Base-by-base conservation (phyloP, 37 sponge, comb jelly and placozoan genomes). In the Petrosia ficiformis region DNA sequence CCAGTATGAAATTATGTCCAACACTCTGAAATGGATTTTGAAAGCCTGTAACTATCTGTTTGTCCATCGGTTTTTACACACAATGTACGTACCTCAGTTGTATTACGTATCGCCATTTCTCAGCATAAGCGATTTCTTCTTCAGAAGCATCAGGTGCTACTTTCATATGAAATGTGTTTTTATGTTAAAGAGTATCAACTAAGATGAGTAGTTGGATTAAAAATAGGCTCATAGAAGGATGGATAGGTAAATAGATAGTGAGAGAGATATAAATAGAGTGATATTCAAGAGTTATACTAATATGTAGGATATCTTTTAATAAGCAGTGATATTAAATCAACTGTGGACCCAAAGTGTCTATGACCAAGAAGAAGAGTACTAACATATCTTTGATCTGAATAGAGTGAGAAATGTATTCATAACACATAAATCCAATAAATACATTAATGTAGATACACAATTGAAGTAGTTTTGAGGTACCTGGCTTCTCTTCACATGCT, bases 71-170 rank as follows among this genome's bases (percentile, higher is more conserved):
- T 61, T 61, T n/a, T 26, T 26, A 61, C 26, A 24, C 25, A n/a
- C 4, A 39, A 22, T 39, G 5, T 21, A 22, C 58, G 21, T 33
- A 90, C 90, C 90, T 90, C 39, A 83, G 77, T 63, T 84, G 85
- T 24, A 90, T 80, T 14, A 90, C 75, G 37, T 85, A 83, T 69
- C 81, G 76, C 90, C 90, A 90, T 52, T 90, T 90, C 64, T 83
- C 90, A 22, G 78, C 90, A 67, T 90, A 90, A 22, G 77, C 67
- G 30, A 67, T 34, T 39, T 90, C 90, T 32, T 80, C 86, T 19
- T 84, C 82, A 24, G 90, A 70, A 33, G 90, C 86, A 63, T 90
- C 58, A 33, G 85, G 86, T 32, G 85, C 71, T 3, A 90, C 64
- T 30, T 44, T 39, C 74, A 90, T 74, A 19, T 80, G 73, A 75